Conservation (phyloP, 2,888 invertebrate species). For the Papilio protenor region DNA sequence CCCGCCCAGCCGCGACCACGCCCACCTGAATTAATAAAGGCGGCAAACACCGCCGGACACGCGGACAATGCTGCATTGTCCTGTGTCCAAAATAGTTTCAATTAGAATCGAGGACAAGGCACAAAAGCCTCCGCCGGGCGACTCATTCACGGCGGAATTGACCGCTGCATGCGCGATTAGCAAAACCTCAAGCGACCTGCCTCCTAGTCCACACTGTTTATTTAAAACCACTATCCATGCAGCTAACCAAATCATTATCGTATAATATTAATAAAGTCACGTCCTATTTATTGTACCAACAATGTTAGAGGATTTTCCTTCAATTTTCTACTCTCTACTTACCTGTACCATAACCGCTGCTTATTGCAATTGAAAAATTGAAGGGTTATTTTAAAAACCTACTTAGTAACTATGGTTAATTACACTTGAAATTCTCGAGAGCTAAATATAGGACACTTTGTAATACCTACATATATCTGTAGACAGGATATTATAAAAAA, state of each 20-base stretch:
- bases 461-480: not conserved
- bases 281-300: not conserved
- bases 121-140: slow-evolving; percentile 75
- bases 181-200: slow-evolving; percentile 40
- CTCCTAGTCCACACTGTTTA: slow-evolving; percentile 13
- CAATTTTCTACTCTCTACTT: not conserved
- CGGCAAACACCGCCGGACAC: slow-evolving; percentile 82
- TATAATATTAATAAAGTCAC: not conserved
- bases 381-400: no score
- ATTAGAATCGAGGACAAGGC: slow-evolving; percentile 79
- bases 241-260: not conserved
- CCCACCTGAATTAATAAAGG: slow-evolving; percentile 83
- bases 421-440: not conserved
- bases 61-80: slow-evolving; percentile 83
- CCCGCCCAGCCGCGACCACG: slow-evolving; percentile 72
- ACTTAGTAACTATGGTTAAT: not conserved
- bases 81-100: slow-evolving; percentile 83
- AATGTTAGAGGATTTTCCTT: not conserved
- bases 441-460: not conserved
- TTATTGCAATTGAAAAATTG: not conserved
- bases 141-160: slow-evolving; percentile 78
- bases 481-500: not conserved
- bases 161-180: slow-evolving; percentile 67
- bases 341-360: not conserved
- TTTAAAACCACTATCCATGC: slow-evolving; percentile 8